These are phyloP conservation scores for Bombus vancouverensis DNA, from an alignment of 1,140 invertebrate species.

Conservation along the genomic window DNA sequence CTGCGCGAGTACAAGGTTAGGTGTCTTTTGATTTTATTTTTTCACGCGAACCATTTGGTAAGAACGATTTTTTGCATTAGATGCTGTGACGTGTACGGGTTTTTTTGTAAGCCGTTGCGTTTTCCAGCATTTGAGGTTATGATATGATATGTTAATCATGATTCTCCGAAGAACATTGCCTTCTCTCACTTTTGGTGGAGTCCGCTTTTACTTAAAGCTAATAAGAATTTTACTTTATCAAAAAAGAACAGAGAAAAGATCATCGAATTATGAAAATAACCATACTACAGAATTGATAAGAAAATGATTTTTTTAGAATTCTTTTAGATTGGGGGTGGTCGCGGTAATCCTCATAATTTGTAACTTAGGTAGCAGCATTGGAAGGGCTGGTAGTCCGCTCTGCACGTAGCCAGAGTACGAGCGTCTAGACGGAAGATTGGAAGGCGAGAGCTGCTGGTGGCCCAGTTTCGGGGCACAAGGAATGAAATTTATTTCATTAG, in stretches of 20 bases:
- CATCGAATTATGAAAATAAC: too few relatives aligned
- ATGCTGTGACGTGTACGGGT: too few relatives aligned
- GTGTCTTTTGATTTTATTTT: constrained; percentile 51
- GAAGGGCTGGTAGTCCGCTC: background rate
- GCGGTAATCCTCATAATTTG: constrained; percentile 1
- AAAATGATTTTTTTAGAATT: background rate
- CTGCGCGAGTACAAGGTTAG: background rate
- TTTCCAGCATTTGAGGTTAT: too few relatives aligned
- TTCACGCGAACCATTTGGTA: background rate
- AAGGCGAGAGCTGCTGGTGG: constrained; percentile 6
- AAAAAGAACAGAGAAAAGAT: too few relatives aligned
- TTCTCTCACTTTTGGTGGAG: too few relatives aligned
- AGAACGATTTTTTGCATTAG: background rate
- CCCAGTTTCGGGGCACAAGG: constrained; percentile 35
- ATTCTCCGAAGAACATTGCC: too few relatives aligned
- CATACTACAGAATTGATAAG: background rate
- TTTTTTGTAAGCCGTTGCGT: too few relatives aligned
- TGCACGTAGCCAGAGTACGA: background rate
- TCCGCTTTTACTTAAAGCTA: too few relatives aligned
- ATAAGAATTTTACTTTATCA: too few relatives aligned
- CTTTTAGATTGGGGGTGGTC: background rate
- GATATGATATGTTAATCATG: too few relatives aligned
- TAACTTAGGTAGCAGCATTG: constrained; percentile 1
- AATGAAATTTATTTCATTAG: constrained; percentile 52
- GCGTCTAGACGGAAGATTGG: constrained; percentile 21